These are phyloP conservation scores for Larimichthys crocea DNA, from an alignment of 2,113 vertebrate genomes.

Conservation along the genomic window DNA sequence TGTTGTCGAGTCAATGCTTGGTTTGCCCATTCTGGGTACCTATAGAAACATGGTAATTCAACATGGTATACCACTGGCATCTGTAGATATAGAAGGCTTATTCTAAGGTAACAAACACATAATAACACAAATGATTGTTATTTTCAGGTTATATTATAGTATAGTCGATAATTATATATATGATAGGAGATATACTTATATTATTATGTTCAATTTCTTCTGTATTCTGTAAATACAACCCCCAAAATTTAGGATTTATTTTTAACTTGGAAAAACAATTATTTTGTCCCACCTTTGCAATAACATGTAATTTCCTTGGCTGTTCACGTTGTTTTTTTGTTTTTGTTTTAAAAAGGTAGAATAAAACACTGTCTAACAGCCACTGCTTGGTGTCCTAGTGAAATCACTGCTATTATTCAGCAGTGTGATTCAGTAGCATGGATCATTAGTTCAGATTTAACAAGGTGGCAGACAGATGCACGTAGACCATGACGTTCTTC, in stretches of 20 bases:
- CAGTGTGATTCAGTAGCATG: slow-evolving; percentile 4
- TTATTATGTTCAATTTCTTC: too few species aligned
- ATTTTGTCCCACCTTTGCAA: background rate
- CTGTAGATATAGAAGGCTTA: too few species aligned
- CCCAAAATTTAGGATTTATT: background rate
- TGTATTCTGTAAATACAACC: too few species aligned
- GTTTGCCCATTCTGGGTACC: too few species aligned
- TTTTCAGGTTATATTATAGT: too few species aligned
- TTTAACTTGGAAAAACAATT: background rate
- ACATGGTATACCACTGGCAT: too few species aligned
- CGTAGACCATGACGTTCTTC: background rate
- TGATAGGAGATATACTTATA: too few species aligned
- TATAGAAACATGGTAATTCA: too few species aligned
- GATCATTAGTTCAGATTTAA: slow-evolving; percentile 34
- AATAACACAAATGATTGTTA: too few species aligned
- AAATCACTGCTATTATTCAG: slow-evolving; percentile 21
- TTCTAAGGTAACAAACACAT: too few species aligned
- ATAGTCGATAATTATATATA: too few species aligned
- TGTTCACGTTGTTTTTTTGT: background rate
- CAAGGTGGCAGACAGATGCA: background rate
- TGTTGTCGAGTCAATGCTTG: too few species aligned
- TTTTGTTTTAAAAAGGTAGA: background rate
- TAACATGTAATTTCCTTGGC: background rate
- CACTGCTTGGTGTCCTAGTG: background rate
- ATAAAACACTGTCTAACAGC: background rate